Percentiles rank a stretch among this genome's conserved stretches.
Conservation (phyloP, 1,140 invertebrate species). For the Leptinotarsa lineolata region DNA sequence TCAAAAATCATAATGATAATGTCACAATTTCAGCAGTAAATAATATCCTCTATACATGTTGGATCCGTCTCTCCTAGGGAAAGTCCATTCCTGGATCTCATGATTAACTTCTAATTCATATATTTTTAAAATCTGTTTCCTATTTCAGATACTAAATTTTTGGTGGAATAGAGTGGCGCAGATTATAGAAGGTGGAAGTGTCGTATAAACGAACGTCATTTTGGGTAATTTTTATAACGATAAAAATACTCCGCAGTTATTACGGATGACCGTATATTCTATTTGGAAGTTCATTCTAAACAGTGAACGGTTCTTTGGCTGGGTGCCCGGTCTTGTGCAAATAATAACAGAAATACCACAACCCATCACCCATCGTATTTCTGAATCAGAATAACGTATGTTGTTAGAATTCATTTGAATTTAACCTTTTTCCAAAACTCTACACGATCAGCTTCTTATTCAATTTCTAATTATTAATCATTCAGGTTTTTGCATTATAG, state of each 20-base stretch:
- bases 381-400: not conserved
- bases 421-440: too few species aligned
- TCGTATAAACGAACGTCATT: too few species aligned
- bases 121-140: too few species aligned
- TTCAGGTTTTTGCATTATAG: not conserved
- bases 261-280: constrained; percentile 19
- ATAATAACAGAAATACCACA: constrained; percentile 17
- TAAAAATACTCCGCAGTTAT: constrained; percentile 12
- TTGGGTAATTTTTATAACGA: not conserved
- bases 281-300: constrained; percentile 22
- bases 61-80: too few species aligned
- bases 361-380: not conserved
- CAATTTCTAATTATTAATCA: not conserved
- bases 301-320: constrained; percentile 19
- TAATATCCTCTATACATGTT: too few species aligned
- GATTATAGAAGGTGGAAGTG: too few species aligned
- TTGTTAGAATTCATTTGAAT: not conserved
- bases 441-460: not conserved
- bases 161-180: too few species aligned
- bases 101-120: too few species aligned
- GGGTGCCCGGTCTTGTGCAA: constrained; percentile 16
- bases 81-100: too few species aligned
- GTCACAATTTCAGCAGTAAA: too few species aligned
- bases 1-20: too few species aligned
- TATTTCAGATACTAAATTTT: too few species aligned